A percentile compares a stretch with the other conserved stretches of the same genome.
Evolutionary conservation across 2,888 invertebrate genomes (phyloP).

Genomic region (Hanleya hanleyi): DNA sequence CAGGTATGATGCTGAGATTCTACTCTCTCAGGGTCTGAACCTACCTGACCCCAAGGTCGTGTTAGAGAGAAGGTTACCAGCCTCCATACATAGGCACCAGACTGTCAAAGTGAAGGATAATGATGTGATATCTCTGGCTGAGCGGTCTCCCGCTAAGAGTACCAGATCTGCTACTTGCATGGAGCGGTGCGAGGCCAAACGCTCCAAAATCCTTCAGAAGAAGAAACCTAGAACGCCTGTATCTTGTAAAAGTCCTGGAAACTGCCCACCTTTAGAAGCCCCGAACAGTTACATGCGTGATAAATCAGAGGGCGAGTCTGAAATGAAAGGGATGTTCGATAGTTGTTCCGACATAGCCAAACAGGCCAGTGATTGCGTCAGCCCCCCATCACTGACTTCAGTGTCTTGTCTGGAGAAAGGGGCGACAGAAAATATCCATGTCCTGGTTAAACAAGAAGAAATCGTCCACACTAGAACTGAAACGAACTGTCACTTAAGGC

Average conservation of each 20-base stretch:
- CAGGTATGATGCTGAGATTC: slow-evolving; percentile 70
- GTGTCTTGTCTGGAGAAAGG: no score
- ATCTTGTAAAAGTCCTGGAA: no score
- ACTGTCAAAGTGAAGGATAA: slow-evolving; percentile 15
- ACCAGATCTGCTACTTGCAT: background rate
- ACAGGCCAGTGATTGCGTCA: background rate
- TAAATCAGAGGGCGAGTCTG: no score
- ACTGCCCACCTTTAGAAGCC: no score
- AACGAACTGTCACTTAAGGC: no score
- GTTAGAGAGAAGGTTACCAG: slow-evolving; percentile 24
- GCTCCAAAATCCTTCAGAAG: background rate
- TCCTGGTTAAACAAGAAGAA: no score
- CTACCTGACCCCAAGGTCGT: slow-evolving; percentile 62
- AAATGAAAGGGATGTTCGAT: no score
- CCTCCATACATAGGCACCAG: slow-evolving; percentile 17
- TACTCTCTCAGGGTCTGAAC: slow-evolving; percentile 64
- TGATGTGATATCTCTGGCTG: background rate
- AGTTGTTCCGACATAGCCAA: no score
- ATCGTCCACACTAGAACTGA: no score
- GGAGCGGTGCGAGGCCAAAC: background rate
- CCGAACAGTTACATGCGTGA: no score
- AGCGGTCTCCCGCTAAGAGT: slow-evolving; percentile 1
- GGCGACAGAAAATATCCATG: no score
- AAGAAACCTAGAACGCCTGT: background rate
- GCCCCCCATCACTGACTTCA: background rate